phyloP scores from a whole-genome alignment of 2,797 vertebrate species.

The Lophotriccus pileatus region DNA sequence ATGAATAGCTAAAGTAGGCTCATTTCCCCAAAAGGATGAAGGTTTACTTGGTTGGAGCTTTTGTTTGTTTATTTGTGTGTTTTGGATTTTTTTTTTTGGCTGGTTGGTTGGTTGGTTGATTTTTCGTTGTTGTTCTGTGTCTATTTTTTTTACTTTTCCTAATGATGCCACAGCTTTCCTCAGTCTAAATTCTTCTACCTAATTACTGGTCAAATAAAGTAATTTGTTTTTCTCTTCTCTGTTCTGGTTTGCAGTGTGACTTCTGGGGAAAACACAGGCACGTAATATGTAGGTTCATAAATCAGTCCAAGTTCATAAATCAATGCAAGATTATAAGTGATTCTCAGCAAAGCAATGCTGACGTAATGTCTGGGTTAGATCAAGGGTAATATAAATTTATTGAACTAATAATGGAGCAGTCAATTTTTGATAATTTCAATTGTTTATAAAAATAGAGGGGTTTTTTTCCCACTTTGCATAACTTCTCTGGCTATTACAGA shows the following conservation, averaged over 20 bases:
- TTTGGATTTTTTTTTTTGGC: neutral
- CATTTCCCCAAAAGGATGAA: neutral
- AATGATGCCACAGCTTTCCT: accelerated
- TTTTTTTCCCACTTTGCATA: neutral
- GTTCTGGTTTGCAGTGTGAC: neutral
- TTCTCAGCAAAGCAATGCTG: neutral
- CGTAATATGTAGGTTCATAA: neutral
- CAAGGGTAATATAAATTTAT: neutral
- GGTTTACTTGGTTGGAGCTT: neutral
- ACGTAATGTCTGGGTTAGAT: neutral
- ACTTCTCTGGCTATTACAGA: neutral
- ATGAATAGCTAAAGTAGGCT: neutral
- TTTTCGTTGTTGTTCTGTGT: accelerated
- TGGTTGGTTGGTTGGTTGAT: no score
- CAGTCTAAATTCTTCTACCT: neutral
- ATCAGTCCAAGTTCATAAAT: neutral
- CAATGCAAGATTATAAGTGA: neutral
- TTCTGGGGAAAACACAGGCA: neutral
- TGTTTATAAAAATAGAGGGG: neutral
- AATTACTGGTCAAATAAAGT: neutral
- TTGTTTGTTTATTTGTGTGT: neutral
- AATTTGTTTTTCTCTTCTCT: neutral
- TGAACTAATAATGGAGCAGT: neutral
- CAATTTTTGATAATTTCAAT: neutral
- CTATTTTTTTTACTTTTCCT: neutral